Evolutionary conservation across 2,888 invertebrate genomes (phyloP).

Genomic region (Lasioglossum marginatum): DNA sequence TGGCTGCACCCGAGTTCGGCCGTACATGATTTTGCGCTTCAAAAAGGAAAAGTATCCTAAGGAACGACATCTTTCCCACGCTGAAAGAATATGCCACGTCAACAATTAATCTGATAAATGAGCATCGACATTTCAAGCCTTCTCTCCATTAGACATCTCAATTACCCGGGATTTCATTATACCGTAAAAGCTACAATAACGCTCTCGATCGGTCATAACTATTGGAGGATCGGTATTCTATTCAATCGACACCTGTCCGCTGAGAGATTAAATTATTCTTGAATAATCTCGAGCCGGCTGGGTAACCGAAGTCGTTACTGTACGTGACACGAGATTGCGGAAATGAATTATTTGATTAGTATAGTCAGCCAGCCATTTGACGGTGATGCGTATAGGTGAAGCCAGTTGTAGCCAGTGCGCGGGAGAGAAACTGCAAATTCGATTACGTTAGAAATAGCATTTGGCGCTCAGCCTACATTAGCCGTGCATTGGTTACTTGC

Average conservation of each 20-base stretch:
- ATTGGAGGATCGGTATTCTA: conserved; percentile 3
- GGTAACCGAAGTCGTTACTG: conserved; percentile 30
- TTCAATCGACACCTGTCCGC: not conserved
- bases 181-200: not conserved
- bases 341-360: conserved; percentile 60
- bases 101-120: not conserved
- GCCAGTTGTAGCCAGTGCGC: conserved; percentile 12
- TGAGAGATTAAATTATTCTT: conserved; percentile 37
- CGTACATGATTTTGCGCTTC: too few relatives aligned
- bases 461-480: conserved; percentile 68
- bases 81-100: too few relatives aligned
- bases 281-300: conserved; percentile 12
- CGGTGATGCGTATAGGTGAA: conserved; percentile 46
- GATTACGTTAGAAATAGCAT: conserved; percentile 75
- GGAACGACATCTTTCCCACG: too few relatives aligned
- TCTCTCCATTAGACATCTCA: not conserved
- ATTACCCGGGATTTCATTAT: not conserved
- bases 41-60: too few relatives aligned
- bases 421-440: conserved; percentile 72
- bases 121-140: not conserved
- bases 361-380: conserved; percentile 48
- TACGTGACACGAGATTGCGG: conserved; percentile 47
- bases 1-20: too few relatives aligned
- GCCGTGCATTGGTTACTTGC: conserved; percentile 63
- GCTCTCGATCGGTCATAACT: not conserved